phyloP scores from a whole-genome alignment of 1,140 invertebrate species.

The Rhagoletis zephyria region DNA sequence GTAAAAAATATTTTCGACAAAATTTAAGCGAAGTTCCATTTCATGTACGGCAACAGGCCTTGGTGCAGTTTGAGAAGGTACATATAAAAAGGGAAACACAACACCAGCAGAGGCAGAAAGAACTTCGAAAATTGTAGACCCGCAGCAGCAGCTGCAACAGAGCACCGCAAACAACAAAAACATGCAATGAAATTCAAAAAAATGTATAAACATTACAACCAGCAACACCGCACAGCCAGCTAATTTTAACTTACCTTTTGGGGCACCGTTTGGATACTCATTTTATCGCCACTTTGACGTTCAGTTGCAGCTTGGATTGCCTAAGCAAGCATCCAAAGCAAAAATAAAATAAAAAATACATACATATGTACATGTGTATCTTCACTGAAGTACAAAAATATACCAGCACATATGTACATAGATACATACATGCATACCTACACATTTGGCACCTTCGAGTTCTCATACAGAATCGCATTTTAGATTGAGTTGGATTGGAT shows the following conservation, averaged over 20 bases:
- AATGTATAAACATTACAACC: neutral
- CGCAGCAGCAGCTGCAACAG: constrained; percentile 8
- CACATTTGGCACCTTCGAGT: neutral
- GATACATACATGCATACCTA: neutral
- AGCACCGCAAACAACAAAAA: neutral
- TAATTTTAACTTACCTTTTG: constrained; percentile 5
- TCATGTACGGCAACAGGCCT: neutral
- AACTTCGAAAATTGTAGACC: neutral
- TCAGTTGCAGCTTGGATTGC: neutral
- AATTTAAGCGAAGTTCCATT: neutral
- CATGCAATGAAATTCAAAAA: neutral
- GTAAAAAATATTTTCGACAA: neutral
- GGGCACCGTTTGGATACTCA: constrained; percentile 8
- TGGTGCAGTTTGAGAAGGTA: neutral
- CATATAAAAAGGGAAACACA: neutral
- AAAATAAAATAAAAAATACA: neutral
- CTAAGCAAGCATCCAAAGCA: neutral
- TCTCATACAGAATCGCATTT: constrained; percentile 11
- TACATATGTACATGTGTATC: neutral
- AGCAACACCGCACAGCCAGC: neutral
- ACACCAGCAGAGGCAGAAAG: neutral
- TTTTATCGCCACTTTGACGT: constrained; percentile 2
- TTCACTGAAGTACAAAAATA: neutral
- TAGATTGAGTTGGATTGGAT: constrained; percentile 25
- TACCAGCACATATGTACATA: neutral